These are phyloP conservation scores for Chionis minor DNA, from an alignment of 2,113 vertebrate species.

Conservation along the genomic window DNA sequence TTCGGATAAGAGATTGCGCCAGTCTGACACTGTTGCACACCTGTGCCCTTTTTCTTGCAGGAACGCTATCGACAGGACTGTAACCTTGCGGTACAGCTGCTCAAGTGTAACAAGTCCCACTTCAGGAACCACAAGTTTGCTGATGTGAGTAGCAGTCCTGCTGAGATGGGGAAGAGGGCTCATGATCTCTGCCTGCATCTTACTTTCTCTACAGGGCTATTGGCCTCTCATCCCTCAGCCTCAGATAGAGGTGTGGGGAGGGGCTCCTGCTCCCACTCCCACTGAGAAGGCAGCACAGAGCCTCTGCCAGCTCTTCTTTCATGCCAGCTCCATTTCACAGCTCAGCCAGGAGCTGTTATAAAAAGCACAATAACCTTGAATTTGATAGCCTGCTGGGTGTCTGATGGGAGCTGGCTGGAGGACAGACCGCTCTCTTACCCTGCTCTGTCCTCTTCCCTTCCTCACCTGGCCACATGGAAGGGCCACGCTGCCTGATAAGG, in stretches of 20 bases:
- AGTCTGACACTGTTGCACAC: not conserved
- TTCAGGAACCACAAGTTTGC: constrained; percentile 99
- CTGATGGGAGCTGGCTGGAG: constrained; percentile 12
- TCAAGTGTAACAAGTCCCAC: constrained; percentile 99
- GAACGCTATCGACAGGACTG: constrained; percentile 97
- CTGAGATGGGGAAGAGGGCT: not conserved
- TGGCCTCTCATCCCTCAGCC: not conserved
- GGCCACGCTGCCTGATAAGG: not conserved
- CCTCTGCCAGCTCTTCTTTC: constrained; percentile 43
- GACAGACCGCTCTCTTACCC: not conserved
- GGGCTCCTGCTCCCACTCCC: not conserved
- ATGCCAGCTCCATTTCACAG: constrained; percentile 42
- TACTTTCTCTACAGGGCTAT: not conserved
- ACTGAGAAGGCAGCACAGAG: not conserved
- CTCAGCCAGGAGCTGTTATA: constrained; percentile 27
- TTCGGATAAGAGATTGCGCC: not conserved
- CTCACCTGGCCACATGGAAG: not conserved
- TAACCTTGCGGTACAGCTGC: constrained; percentile 95
- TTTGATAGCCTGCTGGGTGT: constrained; percentile 33
- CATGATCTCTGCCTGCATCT: not conserved
- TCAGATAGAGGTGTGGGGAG: not conserved
- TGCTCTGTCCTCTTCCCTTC: not conserved
- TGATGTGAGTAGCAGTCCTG: constrained; percentile 84
- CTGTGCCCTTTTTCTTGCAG: constrained; percentile 70
- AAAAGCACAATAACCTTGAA: constrained; percentile 66